A percentile compares a stretch with the other conserved stretches of the same genome.
phyloP scores from a whole-genome alignment of 2,797 vertebrate genomes.

The Cryptoprocta ferox region DNA sequence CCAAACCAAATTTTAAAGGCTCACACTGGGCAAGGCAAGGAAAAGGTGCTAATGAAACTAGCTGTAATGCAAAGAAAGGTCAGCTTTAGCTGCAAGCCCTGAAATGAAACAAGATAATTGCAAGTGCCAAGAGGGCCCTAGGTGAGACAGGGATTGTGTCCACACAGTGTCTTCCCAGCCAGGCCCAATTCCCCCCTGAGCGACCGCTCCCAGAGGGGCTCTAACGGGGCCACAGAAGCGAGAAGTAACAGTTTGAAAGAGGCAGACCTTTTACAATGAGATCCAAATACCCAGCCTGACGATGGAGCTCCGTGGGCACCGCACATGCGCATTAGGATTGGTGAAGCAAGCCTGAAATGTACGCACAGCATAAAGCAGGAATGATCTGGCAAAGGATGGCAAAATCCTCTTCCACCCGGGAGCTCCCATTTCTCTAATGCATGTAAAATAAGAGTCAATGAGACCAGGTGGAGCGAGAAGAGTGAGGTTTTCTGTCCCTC shows the following conservation, averaged over 20 bases:
- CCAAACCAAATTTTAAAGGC: not conserved
- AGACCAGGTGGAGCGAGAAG: not conserved
- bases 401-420: not conserved
- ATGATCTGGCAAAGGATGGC: not conserved
- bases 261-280: not conserved
- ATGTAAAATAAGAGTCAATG: not conserved
- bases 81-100: not conserved
- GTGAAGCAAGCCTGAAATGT: not conserved
- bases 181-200: rapidly evolving
- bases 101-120: not conserved
- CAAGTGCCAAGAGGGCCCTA: not conserved
- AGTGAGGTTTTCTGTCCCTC: not conserved
- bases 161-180: not conserved
- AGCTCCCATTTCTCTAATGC: not conserved
- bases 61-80: not conserved
- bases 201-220: not conserved
- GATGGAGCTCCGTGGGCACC: rapidly evolving
- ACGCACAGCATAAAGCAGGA: not conserved
- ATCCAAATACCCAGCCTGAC: not conserved
- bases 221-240: rapidly evolving
- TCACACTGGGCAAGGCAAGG: not conserved
- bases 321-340: rapidly evolving
- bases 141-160: not conserved
- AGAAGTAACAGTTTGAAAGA: not conserved
- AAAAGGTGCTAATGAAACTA: not conserved